Base-by-base conservation (phyloP, 2,888 invertebrate genomes). In the Drosophila parthenogenetica region DNA sequence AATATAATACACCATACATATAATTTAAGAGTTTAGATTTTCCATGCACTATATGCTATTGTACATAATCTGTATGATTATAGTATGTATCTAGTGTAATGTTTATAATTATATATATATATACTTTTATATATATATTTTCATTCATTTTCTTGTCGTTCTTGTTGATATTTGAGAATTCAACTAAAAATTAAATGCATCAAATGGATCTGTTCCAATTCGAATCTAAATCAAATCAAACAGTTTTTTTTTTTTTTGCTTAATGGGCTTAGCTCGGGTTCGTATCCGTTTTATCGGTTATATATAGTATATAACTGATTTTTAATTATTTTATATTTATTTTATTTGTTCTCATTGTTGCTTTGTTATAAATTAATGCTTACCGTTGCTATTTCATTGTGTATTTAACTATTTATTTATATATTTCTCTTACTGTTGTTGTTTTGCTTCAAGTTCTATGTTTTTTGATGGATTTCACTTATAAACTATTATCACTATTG, bases 401-500 rank as follows among this genome's bases (percentile, higher is more conserved):
- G 70, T 81, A 77, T 81, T 81, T 77, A 79, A 25, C 75, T 80
- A 80, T 78, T 55, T 63, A 63, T 75, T 77, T 64, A 58, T 59
- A 78, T 70, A 79, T 79, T 71, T 79, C 54, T 65, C 50, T 65
- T 73, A 64, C 69, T 58, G 61, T 79, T 62, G 45, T 65, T 69
- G 63, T 46, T 71, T 73, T 78, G 68, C 54, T 77, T 79, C 68
- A 39, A 64, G 58, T 67, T 73, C 53, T 65, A 53, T 51, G 22
- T 61, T 70, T 69, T 63, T 77, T 68, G 43, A 46, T 57, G 45
- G 55, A 32, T 69, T 72, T 74, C 66, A 87, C 91, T 90, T 91
- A 91, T 89, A 86, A 91, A 91, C 92, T 92, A 92, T 92, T 92
- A 92, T 92, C 92, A 92, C 92, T 92, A 92, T 92, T 92, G 92